A percentile compares a stretch with the other conserved stretches of the same genome.
These are phyloP conservation scores for Mirounga angustirostris DNA, from an alignment of 2,113 vertebrate genomes.

Conservation along the genomic window DNA sequence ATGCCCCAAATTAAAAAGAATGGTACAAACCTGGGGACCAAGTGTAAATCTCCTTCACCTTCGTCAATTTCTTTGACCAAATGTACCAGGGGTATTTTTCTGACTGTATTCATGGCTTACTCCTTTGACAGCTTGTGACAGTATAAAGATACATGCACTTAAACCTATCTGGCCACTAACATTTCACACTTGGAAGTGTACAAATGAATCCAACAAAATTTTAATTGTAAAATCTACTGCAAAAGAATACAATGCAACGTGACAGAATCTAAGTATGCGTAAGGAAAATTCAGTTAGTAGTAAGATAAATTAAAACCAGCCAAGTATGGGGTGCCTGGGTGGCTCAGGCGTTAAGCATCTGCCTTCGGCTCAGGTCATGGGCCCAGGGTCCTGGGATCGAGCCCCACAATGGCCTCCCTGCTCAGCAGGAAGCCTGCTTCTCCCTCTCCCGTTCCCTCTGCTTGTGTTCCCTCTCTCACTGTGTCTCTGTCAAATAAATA, in stretches of 20 bases:
- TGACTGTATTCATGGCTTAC: background rate
- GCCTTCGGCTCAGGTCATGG: no score
- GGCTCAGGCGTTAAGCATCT: no score
- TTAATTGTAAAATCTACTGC: background rate
- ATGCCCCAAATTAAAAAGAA: background rate
- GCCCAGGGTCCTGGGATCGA: no score
- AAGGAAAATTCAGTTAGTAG: slow-evolving; percentile 15
- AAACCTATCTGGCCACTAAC: background rate
- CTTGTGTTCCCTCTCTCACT: no score
- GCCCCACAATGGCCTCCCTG: no score
- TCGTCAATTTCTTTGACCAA: background rate
- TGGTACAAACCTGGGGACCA: background rate
- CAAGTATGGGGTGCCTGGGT: no score
- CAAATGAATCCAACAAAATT: background rate
- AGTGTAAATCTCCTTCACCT: background rate
- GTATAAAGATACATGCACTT: background rate
- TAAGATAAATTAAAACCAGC: slow-evolving; percentile 12
- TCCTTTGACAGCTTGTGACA: background rate
- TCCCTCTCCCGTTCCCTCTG: no score
- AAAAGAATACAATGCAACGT: background rate
- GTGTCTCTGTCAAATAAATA: no score
- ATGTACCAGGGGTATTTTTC: background rate
- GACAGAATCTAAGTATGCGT: background rate
- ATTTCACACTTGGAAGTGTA: background rate
- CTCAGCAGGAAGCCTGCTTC: no score